Percentiles rank a stretch among this genome's conserved stretches.
phyloP scores from a whole-genome alignment of 2,113 vertebrate species.

The Reinhardtius hippoglossoides region DNA sequence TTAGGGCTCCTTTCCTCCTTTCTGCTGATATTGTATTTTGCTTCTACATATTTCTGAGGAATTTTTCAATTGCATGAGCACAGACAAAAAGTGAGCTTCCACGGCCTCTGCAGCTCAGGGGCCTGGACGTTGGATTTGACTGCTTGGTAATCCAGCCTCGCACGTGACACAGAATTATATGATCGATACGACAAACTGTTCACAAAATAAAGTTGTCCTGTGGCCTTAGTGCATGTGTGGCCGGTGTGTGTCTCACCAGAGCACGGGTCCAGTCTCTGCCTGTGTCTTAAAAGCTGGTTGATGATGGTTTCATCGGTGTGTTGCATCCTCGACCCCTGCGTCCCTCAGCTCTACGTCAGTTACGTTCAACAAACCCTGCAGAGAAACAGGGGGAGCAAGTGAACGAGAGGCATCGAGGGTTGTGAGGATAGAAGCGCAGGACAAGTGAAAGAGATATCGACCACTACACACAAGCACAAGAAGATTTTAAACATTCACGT shows the following conservation, averaged over 20 bases:
- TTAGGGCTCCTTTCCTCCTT: not conserved
- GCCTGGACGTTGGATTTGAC: not conserved
- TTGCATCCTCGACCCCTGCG: conserved; percentile 74
- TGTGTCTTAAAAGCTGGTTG: conserved; percentile 68
- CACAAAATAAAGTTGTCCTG: not conserved
- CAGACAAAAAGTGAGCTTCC: not conserved
- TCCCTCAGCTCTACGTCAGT: conserved; percentile 77
- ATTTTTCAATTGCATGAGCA: not conserved
- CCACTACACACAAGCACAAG: not conserved
- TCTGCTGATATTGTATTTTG: not conserved
- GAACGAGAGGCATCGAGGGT: not conserved
- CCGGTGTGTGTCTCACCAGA: conserved; percentile 54
- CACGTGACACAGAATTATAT: not conserved
- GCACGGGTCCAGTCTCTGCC: conserved; percentile 59
- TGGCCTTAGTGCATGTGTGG: not conserved
- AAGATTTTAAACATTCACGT: conserved; percentile 13
- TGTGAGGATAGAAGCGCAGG: not conserved
- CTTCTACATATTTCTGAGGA: not conserved
- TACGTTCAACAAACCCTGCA: conserved; percentile 76
- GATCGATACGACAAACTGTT: not conserved
- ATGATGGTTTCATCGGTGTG: conserved; percentile 78
- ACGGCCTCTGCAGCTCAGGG: too few relatives aligned
- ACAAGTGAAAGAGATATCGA: not conserved
- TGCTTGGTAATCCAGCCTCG: not conserved
- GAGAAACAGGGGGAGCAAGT: not conserved